Base-by-base conservation (phyloP, 2,797 vertebrate genomes). In the Urocyon cinereoargenteus region DNA sequence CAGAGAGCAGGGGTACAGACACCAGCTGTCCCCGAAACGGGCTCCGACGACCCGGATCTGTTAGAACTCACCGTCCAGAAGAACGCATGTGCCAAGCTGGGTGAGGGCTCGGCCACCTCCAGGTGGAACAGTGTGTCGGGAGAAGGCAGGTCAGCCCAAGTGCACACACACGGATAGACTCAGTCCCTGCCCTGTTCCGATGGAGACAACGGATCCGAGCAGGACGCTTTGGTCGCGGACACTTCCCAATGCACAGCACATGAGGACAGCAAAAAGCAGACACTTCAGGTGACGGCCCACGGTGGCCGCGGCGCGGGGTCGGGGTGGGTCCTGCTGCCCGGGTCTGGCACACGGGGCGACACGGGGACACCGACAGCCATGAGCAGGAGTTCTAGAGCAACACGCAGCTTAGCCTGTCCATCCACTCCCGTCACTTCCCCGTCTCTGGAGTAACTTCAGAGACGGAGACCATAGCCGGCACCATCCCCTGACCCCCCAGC, bases 271-370 rank as follows among this genome's bases (percentile, higher is more conserved):
- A 31, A 13, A 57, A 34, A 85, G 72, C 22, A 22, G 78, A 4
- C 31, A 14, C 19, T 68, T 70, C 28, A n/a, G 84, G 1, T 40
- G 11, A 24, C 0, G 36, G 13, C 36, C 15, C 6, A 28, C 24
- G 2, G 34, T 11, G 34, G 26, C 36, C 18, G 21, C 3, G 0
- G 8, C 15, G 53, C 11, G 15, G 64, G 16, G 64, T 3, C 3
- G 31, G 8, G 66, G 6, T 55, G 28, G 22, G 22, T 49, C 36
- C 59, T 53, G 22, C 26, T 78, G 45, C 36, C 24, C 70, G 49
- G 21, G 15, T 1, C 12, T 31, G 57, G 34, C 34, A 88, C 8
- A 9, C 4, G 6, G n/a, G 66, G 40, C 45, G 14, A 59, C 34
- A 15, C 15, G 1, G 62, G 3, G 28, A n/a, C 8, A 15, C 10